phyloP scores from a whole-genome alignment of 2,888 invertebrate genomes.

The Platycheirus rosarum region DNA sequence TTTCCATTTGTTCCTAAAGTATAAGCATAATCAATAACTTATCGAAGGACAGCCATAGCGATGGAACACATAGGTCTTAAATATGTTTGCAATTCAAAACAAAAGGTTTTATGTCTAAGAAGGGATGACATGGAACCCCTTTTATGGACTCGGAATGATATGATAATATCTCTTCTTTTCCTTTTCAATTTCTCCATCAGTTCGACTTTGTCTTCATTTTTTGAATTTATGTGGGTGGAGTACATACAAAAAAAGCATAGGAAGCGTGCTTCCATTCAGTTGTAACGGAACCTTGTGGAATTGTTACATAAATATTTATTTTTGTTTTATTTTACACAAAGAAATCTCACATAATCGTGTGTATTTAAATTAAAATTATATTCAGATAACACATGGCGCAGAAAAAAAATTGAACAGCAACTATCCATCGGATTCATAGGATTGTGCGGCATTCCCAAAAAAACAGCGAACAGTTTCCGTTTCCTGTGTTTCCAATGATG shows the following conservation, averaged over 20 bases:
- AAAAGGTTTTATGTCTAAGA: constrained; percentile 32
- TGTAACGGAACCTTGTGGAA: neutral
- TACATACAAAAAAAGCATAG: too few species aligned
- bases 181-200: neutral
- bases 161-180: constrained; percentile 27
- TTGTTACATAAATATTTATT: constrained; percentile 7
- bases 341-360: neutral
- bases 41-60: constrained; percentile 17
- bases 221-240: too few species aligned
- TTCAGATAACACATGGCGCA: neutral
- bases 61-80: constrained; percentile 18
- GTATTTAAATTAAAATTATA: neutral
- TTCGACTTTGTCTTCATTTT: neutral
- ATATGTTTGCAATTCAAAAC: constrained; percentile 39
- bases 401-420: neutral
- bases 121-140: constrained; percentile 21
- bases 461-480: constrained; percentile 33
- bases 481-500: constrained; percentile 36
- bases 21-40: constrained; percentile 35
- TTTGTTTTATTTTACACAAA: constrained; percentile 1
- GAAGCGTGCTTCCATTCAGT: neutral
- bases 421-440: constrained; percentile 16
- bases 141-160: constrained; percentile 30
- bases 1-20: constrained; percentile 29
- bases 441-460: constrained; percentile 32